Conservation (phyloP, 2,113 vertebrate genomes). For the Ramphastos sulfuratus region DNA sequence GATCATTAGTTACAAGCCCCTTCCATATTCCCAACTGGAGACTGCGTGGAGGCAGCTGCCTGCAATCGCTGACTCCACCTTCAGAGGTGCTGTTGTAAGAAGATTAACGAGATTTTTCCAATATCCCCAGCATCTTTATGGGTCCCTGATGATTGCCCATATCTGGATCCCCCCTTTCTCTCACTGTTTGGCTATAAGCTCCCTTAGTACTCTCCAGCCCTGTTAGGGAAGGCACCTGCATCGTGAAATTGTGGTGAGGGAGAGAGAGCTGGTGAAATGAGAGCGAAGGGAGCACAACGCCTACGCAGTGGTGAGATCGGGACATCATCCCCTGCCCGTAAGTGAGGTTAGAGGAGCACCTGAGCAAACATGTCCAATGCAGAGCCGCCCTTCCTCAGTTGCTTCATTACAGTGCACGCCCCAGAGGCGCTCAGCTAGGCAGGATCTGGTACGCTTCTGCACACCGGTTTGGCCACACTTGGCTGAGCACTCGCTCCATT, state of each 20-base stretch:
- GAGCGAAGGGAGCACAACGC: background rate
- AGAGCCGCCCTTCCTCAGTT: conserved; percentile 84
- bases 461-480: conserved; percentile 84
- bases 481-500: conserved; percentile 88
- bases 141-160: background rate
- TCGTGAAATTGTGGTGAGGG: background rate
- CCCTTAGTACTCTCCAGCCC: background rate
- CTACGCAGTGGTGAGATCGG: background rate
- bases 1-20: background rate
- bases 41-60: background rate
- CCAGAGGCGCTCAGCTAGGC: conserved; percentile 74
- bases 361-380: conserved; percentile 82
- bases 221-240: fast-evolving
- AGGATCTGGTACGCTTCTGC: conserved; percentile 86
- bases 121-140: background rate
- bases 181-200: background rate
- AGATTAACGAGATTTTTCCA: background rate
- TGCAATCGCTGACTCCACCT: background rate
- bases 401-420: conserved; percentile 80
- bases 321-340: background rate
- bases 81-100: background rate
- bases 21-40: background rate
- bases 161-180: background rate
- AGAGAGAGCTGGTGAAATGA: background rate
- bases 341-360: conserved; percentile 51